phyloP scores from a whole-genome alignment of 2,888 invertebrate species.

The Lepidocyrtoides sp. region DNA sequence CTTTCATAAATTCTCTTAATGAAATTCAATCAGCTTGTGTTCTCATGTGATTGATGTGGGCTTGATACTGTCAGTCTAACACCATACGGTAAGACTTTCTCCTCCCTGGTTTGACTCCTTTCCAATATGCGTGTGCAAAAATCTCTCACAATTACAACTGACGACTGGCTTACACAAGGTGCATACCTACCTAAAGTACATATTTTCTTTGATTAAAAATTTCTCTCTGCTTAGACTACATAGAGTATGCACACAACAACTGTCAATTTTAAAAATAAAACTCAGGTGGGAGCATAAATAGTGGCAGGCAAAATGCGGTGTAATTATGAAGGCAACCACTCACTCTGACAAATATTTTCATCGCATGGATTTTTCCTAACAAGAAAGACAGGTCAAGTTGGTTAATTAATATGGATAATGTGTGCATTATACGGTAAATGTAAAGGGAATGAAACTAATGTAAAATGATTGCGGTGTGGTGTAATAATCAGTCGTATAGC shows the following conservation, averaged over 20 bases:
- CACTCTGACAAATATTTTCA: slow-evolving; percentile 75
- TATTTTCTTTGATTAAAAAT: background rate
- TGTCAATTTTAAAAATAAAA: slow-evolving; percentile 23
- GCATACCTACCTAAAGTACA: slow-evolving; percentile 5
- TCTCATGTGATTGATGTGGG: slow-evolving; percentile 72
- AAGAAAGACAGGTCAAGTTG: slow-evolving; percentile 64
- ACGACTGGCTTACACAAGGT: background rate
- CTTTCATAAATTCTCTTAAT: slow-evolving; percentile 69
- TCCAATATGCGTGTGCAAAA: slow-evolving; percentile 35
- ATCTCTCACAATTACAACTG: slow-evolving; percentile 27
- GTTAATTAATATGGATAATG: slow-evolving; percentile 61
- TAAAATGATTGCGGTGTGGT: background rate
- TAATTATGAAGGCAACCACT: slow-evolving; percentile 25
- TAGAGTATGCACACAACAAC: slow-evolving; percentile 18
- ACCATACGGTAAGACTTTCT: slow-evolving; percentile 49
- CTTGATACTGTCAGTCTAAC: slow-evolving; percentile 72
- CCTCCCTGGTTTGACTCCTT: slow-evolving; percentile 54
- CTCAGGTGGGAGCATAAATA: background rate
- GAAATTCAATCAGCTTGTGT: slow-evolving; percentile 78
- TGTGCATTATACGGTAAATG: background rate
- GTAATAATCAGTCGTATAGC: background rate
- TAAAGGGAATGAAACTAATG: background rate
- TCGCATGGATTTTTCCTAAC: slow-evolving; percentile 56
- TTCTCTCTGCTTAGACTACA: background rate
- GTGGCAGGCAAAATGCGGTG: background rate